These are phyloP conservation scores for Asarcornis scutulata DNA, from an alignment of 2,113 vertebrate species.

Conservation along the genomic window DNA sequence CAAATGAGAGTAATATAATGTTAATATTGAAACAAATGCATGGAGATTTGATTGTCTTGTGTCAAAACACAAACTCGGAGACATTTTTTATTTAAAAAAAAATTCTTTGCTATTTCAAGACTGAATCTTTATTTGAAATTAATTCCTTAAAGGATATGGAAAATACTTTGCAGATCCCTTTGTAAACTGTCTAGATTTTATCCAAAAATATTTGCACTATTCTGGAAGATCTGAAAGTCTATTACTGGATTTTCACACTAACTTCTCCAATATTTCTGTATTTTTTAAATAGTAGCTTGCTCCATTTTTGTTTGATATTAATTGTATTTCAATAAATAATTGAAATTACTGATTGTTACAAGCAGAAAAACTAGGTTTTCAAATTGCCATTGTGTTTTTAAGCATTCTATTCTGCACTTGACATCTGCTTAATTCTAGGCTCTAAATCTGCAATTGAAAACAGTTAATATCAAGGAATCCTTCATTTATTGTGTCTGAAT, in stretches of 20 bases:
- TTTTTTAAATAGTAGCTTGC: background rate
- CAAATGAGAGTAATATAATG: background rate
- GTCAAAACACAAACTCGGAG: background rate
- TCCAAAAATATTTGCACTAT: background rate
- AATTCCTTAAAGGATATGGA: background rate
- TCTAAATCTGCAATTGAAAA: constrained; percentile 29
- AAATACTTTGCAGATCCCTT: background rate
- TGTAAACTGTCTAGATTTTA: background rate
- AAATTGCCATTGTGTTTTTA: constrained; percentile 38
- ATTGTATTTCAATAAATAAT: constrained; percentile 16
- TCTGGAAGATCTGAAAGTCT: constrained; percentile 7
- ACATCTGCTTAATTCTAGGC: constrained; percentile 43
- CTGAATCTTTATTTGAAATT: background rate
- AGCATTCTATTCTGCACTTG: constrained; percentile 9
- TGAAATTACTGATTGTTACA: constrained; percentile 21
- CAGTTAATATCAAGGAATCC: constrained; percentile 1
- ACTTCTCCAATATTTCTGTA: background rate
- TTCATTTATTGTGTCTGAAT: constrained; percentile 32
- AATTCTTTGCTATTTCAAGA: background rate
- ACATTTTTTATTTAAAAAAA: background rate
- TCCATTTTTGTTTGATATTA: constrained; percentile 18
- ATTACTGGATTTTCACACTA: background rate
- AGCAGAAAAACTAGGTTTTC: constrained; percentile 2
- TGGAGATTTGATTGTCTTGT: background rate
- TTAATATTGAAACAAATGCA: background rate